Evolutionary conservation across 1,140 invertebrate species (phyloP).

Genomic region (Vanessa atalanta): DNA sequence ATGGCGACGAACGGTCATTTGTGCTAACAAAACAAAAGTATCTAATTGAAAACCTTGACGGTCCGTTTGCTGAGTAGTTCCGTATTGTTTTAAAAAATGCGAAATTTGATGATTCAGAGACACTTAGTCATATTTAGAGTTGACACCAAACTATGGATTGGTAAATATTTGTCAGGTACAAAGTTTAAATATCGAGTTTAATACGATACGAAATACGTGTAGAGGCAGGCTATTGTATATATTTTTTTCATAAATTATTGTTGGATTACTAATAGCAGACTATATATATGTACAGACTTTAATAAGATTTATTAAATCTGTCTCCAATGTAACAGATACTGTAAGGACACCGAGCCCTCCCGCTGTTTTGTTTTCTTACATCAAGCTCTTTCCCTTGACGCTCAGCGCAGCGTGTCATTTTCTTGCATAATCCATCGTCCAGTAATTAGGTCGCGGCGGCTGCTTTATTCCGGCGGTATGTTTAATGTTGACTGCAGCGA

Average conservation of each 20-base stretch:
- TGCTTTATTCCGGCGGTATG: constrained; percentile 54
- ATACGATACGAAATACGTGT: too few species aligned
- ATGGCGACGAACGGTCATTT: constrained; percentile 57
- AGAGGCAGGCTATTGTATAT: not conserved
- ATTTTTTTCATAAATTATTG: not conserved
- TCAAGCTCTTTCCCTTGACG: constrained; percentile 49
- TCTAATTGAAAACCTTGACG: constrained; percentile 58
- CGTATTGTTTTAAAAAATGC: constrained; percentile 43
- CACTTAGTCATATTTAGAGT: constrained; percentile 18
- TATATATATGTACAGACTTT: constrained; percentile 4
- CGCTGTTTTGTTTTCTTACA: constrained; percentile 68
- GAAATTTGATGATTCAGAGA: constrained; percentile 32
- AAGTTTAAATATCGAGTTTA: not conserved
- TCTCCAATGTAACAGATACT: constrained; percentile 33
- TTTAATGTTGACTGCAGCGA: constrained; percentile 71
- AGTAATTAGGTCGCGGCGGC: constrained; percentile 62
- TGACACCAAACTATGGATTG: not conserved
- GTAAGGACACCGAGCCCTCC: constrained; percentile 43
- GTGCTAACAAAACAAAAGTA: constrained; percentile 64
- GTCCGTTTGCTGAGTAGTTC: constrained; percentile 42
- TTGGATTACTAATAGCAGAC: not conserved
- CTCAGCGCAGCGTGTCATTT: constrained; percentile 51
- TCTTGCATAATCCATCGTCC: constrained; percentile 65
- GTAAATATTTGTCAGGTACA: not conserved
- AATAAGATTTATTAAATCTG: constrained; percentile 23